A percentile compares a stretch with the other conserved stretches of the same genome.
phyloP scores from a whole-genome alignment of 2,888 invertebrate genomes.

The Ornithoptera alexandrae region DNA sequence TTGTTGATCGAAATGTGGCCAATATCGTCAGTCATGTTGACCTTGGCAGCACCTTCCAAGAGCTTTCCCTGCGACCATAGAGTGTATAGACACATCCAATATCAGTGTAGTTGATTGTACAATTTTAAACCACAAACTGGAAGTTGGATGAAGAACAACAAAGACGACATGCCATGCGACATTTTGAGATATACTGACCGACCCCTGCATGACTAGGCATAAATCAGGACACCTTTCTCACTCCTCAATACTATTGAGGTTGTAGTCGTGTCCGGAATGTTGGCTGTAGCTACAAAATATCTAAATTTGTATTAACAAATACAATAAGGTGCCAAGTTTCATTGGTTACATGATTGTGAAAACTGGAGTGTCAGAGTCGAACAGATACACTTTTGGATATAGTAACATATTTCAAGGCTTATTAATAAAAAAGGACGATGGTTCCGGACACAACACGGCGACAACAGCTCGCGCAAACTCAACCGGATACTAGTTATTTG shows the following conservation, averaged over 20 bases:
- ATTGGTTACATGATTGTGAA: background rate
- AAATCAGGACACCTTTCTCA: background rate
- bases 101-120: too few species aligned
- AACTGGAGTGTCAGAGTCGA: background rate
- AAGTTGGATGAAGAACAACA: too few species aligned
- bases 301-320: background rate
- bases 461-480: conserved; percentile 29
- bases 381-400: too few species aligned
- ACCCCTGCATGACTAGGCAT: conserved; percentile 11
- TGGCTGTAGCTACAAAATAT: background rate
- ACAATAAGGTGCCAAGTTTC: background rate
- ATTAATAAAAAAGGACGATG: background rate
- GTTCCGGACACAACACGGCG: conserved; percentile 14
- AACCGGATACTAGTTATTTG: conserved; percentile 35
- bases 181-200: conserved; percentile 10
- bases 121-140: too few species aligned
- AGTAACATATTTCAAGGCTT: too few species aligned
- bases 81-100: too few species aligned
- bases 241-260: background rate
- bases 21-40: too few species aligned
- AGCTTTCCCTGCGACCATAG: too few species aligned
- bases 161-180: background rate
- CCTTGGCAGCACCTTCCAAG: too few species aligned
- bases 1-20: too few species aligned
- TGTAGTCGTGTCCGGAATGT: conserved; percentile 12